Conservation (phyloP, 1,140 invertebrate species). For the Contarinia nasturtii region DNA sequence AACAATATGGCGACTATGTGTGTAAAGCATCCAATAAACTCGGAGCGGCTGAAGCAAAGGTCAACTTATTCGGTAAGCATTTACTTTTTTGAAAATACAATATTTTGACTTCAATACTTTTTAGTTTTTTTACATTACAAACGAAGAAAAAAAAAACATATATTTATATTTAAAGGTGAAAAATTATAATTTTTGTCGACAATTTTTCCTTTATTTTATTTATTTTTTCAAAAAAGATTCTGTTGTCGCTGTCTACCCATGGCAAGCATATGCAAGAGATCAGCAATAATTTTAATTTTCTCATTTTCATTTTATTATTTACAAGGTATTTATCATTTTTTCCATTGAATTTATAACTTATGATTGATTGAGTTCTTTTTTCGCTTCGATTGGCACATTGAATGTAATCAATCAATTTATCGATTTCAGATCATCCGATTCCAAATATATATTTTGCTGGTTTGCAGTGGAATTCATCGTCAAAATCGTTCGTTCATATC, state of each 20-base stretch:
- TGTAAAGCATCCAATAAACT: slow-evolving; percentile 63
- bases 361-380: background rate
- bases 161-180: too few relatives aligned
- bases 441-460: background rate
- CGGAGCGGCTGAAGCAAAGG: slow-evolving; percentile 39
- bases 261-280: background rate
- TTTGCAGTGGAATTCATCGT: background rate
- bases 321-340: background rate
- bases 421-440: background rate
- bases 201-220: background rate
- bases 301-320: background rate
- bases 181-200: background rate
- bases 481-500: too few relatives aligned
- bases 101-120: background rate
- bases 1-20: slow-evolving; percentile 54
- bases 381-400: background rate
- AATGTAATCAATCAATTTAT: background rate
- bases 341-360: too few relatives aligned
- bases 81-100: background rate
- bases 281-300: background rate
- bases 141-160: too few relatives aligned
- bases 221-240: slow-evolving; percentile 1
- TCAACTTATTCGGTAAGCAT: slow-evolving; percentile 37
- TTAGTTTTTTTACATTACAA: too few relatives aligned
- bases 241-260: background rate